Conservation (phyloP, 2,797 vertebrate species). For the Podarcis lilfordi region DNA sequence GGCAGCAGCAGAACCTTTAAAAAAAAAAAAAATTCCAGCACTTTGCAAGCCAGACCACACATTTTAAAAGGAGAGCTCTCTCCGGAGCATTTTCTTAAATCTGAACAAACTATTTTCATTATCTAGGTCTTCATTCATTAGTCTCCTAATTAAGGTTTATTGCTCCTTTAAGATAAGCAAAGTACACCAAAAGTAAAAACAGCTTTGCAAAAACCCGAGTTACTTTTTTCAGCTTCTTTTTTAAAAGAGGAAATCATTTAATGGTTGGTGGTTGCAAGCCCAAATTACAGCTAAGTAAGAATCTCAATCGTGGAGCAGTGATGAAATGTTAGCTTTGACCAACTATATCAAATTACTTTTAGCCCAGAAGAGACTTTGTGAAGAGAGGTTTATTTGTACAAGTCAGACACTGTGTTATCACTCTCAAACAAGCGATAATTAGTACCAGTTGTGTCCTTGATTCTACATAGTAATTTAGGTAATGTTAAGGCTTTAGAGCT, state of each 20-base stretch:
- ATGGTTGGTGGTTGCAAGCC: neutral
- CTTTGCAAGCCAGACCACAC: neutral
- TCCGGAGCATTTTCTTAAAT: neutral
- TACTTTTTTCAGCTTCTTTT: neutral
- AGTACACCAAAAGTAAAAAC: neutral
- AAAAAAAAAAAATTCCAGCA: neutral
- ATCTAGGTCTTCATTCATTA: neutral
- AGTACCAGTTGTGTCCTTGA: neutral
- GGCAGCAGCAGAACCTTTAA: neutral
- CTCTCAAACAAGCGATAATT: neutral
- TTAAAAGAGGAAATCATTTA: neutral
- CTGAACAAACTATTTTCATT: neutral
- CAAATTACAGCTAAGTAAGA: neutral
- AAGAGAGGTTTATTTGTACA: neutral
- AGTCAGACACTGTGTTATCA: neutral
- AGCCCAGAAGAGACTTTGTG: neutral
- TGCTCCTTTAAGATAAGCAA: neutral
- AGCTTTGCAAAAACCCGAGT: neutral
- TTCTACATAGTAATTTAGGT: neutral
- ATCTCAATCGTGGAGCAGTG: neutral
- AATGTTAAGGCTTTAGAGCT: neutral
- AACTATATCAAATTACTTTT: neutral
- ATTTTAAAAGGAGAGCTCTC: neutral
- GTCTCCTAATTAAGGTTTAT: neutral
- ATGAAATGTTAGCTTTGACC: neutral